Base-by-base conservation (phyloP, 2,888 invertebrate genomes). In the Alitta virens region DNA sequence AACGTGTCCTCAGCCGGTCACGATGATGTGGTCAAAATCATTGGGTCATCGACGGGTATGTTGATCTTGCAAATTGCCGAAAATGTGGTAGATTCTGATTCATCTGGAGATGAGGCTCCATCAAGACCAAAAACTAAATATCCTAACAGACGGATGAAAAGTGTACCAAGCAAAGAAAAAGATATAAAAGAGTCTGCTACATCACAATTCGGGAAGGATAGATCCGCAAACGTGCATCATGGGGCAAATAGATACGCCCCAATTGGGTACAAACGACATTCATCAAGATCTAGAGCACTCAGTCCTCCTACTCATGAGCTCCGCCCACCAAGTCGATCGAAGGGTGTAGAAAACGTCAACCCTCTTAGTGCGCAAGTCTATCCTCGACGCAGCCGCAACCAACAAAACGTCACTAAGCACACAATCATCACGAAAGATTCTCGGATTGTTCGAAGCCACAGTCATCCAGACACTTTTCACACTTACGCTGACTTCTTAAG, bases 1-100 rank as follows among this genome's bases (percentile, higher is more conserved):
- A 92, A 90, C 78, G 95, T 97, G 12, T 91, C 92, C n/a, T 89
- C 93, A 79, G 87, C 91, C 63, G 90, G 92, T 0, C 97, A 97
- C 78, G 95, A 95, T 77, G 91, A 94, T 40, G 95, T 97, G 1
- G 96, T 95, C 1, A 87, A 91, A 67, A 84, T 95, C 59, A 94
- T 97, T 66, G 95, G 94, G 0, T 89, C 89, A 61, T 92, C 93
- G 14, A 88, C 89, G 24, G 92, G 92, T 1, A 71, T 74, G 7
- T 61, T 68, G 16, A 42, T 50, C 1, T 38, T 68, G 26, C 63
- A 68, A 33, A 67, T 70, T 18, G 78, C 77, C 0, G 78, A 79
- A 63, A 79, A 91, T 77, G 91, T 26, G 49, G 63, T 91, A 77
- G 91, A 90, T 67, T 91, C 91, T 1, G 91, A 91, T 76, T 91